Base-by-base conservation (phyloP, 2,113 vertebrate genomes). In the Varanus komodoensis region DNA sequence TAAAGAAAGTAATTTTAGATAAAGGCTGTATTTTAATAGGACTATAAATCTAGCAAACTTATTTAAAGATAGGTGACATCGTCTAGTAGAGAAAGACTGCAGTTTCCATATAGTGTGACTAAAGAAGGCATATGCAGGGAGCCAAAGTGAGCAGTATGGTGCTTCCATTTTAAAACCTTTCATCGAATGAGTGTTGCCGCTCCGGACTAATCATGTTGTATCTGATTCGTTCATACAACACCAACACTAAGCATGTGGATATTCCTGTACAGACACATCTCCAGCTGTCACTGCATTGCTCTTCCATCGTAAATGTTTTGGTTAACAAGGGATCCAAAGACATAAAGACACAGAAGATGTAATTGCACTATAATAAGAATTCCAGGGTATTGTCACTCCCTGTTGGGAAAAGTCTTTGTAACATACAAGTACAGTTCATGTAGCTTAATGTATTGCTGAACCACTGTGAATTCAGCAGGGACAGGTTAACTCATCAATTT, bases 41-140 rank as follows among this genome's bases (percentile, higher is more conserved):
- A 77, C 80, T 88, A 80, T 94, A 87, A 92, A 90, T 87, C 34
- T 86, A 86, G 34, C 80, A 74, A 68, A 90, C 93, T 88, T 82
- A 68, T 92, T 94, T 93, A 69, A 88, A 77, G 15, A 54, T 67
- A 92, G 68, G 69, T 82, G 91, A 64, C 48, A 84, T 92, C 71
- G 15, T 87, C 79, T 15, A 34, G 6, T 67, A 89, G 79, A 91
- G 69, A 69, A 79, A 90, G 64, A 44, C 21, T 32, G 64, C 83
- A 79, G 57, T 79, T 85, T 85, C 74, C 61, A 79, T 68, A 8
- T 15, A 14, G 69, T 17, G 25, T 54, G 11, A 68, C 17, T 67
- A 32, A 23, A 87, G 57, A 48, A 67, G 29, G 50, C 34, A 11
- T 44, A 38, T n/a, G 52, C 19, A 9, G 4, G 2, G 61, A 19